These are phyloP conservation scores for Tachysurus vachellii DNA, from an alignment of 2,113 vertebrate species.

Conservation along the genomic window DNA sequence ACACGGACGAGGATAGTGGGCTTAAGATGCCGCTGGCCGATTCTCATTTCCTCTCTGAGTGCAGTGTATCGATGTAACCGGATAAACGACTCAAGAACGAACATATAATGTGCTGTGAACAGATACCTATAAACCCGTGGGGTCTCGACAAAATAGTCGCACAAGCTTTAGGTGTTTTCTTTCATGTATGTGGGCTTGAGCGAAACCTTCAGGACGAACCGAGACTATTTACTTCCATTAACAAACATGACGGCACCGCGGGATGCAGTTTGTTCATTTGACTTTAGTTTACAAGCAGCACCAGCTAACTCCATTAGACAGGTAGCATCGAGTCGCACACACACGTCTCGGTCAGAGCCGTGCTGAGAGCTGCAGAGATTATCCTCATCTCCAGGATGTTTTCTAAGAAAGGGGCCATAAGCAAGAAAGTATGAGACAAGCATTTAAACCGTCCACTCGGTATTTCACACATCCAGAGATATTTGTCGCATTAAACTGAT, in stretches of 20 bases:
- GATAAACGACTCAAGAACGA: neutral
- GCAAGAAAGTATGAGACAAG: neutral
- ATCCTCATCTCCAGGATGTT: neutral
- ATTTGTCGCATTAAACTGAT: neutral
- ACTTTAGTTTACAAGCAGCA: neutral
- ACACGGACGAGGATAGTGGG: neutral
- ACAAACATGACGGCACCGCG: neutral
- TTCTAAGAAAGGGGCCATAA: neutral
- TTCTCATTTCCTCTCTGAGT: constrained; percentile 8
- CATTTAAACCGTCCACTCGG: neutral
- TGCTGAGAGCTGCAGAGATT: neutral
- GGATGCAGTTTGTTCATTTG: neutral
- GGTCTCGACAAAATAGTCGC: neutral
- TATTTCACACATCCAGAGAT: neutral
- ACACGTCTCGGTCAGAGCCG: neutral
- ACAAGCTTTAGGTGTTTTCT: neutral
- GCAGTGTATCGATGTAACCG: neutral
- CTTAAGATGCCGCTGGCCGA: neutral
- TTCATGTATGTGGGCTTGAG: neutral
- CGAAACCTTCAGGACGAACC: neutral
- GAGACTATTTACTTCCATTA: neutral
- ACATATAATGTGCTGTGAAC: neutral
- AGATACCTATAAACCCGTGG: neutral
- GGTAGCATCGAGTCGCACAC: neutral
- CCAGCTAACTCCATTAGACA: neutral